Base-by-base conservation (phyloP, 2,888 invertebrate genomes). In the Pristionchus mayeri region DNA sequence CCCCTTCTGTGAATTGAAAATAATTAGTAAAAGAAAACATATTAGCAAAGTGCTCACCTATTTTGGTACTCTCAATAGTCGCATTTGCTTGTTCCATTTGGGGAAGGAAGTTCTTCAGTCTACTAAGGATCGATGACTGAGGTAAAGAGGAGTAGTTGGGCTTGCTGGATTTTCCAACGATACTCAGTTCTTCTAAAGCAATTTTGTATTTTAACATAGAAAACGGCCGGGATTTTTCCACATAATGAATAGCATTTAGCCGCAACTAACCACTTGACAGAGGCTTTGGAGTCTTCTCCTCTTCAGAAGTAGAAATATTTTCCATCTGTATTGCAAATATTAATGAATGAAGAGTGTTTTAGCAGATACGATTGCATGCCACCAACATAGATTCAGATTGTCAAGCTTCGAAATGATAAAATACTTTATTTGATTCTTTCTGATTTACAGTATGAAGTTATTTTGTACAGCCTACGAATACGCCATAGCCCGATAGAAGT, bases 81-180 rank as follows among this genome's bases (percentile, higher is more conserved):
- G 78, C 83, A 78, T 90, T 90, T 7, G 90, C 89, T 50, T 86
- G 86, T 54, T 86, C 88, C 84, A 90, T 82, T 84, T 88, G 84
- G 18, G 90, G 90, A 24, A 90, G 79, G 63, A 90, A 90, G 18
- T 78, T 79, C 63, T 84, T 80, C 4, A 88, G 67, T 85, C 87
- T 85, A 11, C 60, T 57, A 18, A 86, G 67, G 11, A 82, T 24
- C 7, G 82, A 76, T 7, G 84, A 75, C 4, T 21, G 60, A 50
- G 84, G 78, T 37, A 75, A 21, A 60, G 84, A 18, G 40, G 79
- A 44, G 78, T 60, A 54, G 40, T 60, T 44, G 6, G 67, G 80
- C 21, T 37, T 30, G 37, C 9, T 30, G 9, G 67, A 50, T 11
- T 50, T 44, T n/a, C 80, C 63, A n/a, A 57, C 30, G 2, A 82